These are phyloP conservation scores for Tragulus kanchil DNA, from an alignment of 2,113 vertebrate species.

Conservation along the genomic window DNA sequence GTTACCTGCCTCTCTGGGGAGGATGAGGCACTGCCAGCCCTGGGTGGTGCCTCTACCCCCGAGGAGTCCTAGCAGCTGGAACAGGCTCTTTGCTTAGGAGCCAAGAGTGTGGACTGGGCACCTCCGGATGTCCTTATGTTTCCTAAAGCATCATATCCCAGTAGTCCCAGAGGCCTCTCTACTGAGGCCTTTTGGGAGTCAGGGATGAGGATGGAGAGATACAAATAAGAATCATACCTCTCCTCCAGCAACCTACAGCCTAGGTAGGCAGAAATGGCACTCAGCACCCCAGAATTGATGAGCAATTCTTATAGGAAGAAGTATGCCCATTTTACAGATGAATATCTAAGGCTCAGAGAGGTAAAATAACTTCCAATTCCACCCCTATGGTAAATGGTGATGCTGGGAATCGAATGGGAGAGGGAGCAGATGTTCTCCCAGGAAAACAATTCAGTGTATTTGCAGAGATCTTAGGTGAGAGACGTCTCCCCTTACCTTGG, in stretches of 20 bases:
- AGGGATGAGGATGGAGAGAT: not conserved
- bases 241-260: not conserved
- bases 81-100: not conserved
- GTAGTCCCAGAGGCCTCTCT: not conserved
- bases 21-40: not conserved
- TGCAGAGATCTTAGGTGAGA: not conserved
- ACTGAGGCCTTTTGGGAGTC: not conserved
- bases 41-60: not conserved
- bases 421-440: not conserved
- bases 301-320: not conserved
- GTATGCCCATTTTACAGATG: not conserved
- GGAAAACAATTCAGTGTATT: not conserved
- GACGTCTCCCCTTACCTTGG: not conserved
- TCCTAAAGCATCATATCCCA: not conserved
- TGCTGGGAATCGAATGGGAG: not conserved
- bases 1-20: not conserved
- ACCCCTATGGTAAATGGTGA: not conserved
- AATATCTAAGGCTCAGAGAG: not conserved
- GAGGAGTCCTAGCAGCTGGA: not conserved
- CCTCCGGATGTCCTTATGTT: not conserved
- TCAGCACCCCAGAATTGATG: not conserved
- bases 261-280: not conserved
- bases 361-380: not conserved
- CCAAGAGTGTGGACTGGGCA: rapidly evolving
- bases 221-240: not conserved